Percentiles rank a stretch among this genome's conserved stretches.
These are phyloP conservation scores for Ptychadena robeensis DNA, from an alignment of 2,797 vertebrate species.

Conservation along the genomic window DNA sequence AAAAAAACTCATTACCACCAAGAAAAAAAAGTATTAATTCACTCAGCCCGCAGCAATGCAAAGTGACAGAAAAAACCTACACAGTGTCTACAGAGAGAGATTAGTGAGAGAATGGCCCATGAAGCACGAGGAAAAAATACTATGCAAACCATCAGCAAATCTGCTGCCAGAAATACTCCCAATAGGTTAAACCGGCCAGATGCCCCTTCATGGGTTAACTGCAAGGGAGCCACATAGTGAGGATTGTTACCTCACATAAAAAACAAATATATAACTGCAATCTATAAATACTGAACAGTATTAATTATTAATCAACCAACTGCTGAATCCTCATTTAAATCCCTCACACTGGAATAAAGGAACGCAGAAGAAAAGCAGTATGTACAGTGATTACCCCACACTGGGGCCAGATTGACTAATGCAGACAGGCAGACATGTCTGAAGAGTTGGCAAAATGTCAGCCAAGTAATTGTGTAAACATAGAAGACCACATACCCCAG, in stretches of 20 bases:
- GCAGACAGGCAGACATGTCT: background rate
- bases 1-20: slow-evolving; percentile 24
- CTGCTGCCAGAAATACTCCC: background rate
- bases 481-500: no score
- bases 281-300: slow-evolving; percentile 63
- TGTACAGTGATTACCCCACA: slow-evolving; percentile 29
- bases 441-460: background rate
- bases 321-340: slow-evolving; percentile 40
- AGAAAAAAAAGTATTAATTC: slow-evolving; percentile 23
- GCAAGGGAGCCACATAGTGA: background rate
- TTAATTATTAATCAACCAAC: slow-evolving; percentile 70
- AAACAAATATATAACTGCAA: slow-evolving; percentile 69
- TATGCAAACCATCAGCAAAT: background rate
- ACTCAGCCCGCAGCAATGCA: slow-evolving; percentile 8
- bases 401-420: background rate
- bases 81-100: background rate
- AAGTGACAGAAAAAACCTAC: slow-evolving; percentile 27
- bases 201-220: background rate
- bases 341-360: slow-evolving; percentile 16
- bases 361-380: slow-evolving; percentile 15
- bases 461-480: no score
- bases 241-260: background rate
- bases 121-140: no score
- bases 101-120: background rate
- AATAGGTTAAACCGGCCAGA: slow-evolving; percentile 11